Evolutionary conservation across 37 sponge, comb jelly and placozoan species (phyloP), one percentile per base, ranked within the genome.

Genomic region (Theonella swinhoei): DNA sequence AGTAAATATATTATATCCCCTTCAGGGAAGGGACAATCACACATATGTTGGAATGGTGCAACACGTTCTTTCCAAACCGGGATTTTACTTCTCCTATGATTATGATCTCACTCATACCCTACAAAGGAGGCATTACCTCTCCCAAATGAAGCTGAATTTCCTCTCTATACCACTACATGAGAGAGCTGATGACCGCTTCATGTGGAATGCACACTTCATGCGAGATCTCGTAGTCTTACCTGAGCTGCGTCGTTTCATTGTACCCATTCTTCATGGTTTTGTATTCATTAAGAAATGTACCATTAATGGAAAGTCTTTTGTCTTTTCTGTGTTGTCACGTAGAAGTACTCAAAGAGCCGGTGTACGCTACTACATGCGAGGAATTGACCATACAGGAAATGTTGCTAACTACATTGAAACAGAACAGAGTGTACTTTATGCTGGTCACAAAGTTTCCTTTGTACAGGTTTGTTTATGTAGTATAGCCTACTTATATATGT

Each of bases 401-500:
- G 97, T 91, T 37, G 99, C 99, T 22, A 98, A 98, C 88, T 93
- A 82, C 43, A 93, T 98, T 29, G 99, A 98, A 65, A 98, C 99
- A 19, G 99, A 98, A 74, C 99, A 98, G 91, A 74, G 94, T 2
- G 75, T 94, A 5, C 31, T 78, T 23, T 80, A 88, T 74, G 35
- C 64, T 39, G 80, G 66, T 5, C 20, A 77, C 35, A 72, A 58
- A 64, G 77, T 89, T 0, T 97, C 97, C 2, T 97, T 90, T 84
- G 91, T 95, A 0, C 97, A 96, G 89, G 96, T 96, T 28, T 43
- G 29, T 66, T 29, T 11, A 24, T 30, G 0, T 31, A 9, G 31
- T 66, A 17, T 29, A 17, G 7, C 5, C 17, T 31, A 14, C 54
- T 47, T 17, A 47, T 47, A 47, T 47, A 30, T 31, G 28, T 28